Evolutionary conservation across 2,888 invertebrate species (phyloP), one percentile per base, ranked within the genome.

Genomic region (Drosophila cracens): DNA sequence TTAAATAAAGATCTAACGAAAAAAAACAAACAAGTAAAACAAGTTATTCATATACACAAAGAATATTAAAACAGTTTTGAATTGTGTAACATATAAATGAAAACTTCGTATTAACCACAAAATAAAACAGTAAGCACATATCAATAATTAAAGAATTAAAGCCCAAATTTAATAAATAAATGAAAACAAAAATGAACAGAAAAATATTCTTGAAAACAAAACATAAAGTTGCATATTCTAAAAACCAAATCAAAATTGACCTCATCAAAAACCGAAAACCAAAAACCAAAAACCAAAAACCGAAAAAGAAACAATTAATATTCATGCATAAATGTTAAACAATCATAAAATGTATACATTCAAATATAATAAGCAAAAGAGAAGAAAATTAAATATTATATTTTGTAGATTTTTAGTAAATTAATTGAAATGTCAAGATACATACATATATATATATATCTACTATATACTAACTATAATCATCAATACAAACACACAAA

Each of bases 401-500:
- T 86, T 86, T 86, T 86, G 85, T 86, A 86, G 85, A 88, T 88
- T 88, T 86, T 86, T 86, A 86, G 88, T 72, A 83, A 88, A 76
- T 76, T 88, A 88, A 82, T 60, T 46, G 62, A 83, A 73, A 70
- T 59, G 76, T 82, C 79, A 79, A 76, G 71, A 74, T 58, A 68
- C 65, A 71, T 49, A 74, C 57, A 69, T 67, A 71, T 70, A 75
- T 65, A 70, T 65, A 70, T 70, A 46, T 46, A 76, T 66, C 46
- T 68, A 63, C 75, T 78, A 72, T 73, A 80, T 72, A 77, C 63
- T 66, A 65, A 77, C 69, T 69, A 66, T 76, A 75, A 38, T 66
- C 57, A 65, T 36, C 51, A 34, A 73, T 52, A 64, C 51, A 51
- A 29, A 51, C 27, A 70, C 40, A 62, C 58, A 67, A 67, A 56